Percentiles rank a stretch among this genome's conserved stretches.
Evolutionary conservation across 2,888 invertebrate species (phyloP).

Genomic region (Heliconius hortense): DNA sequence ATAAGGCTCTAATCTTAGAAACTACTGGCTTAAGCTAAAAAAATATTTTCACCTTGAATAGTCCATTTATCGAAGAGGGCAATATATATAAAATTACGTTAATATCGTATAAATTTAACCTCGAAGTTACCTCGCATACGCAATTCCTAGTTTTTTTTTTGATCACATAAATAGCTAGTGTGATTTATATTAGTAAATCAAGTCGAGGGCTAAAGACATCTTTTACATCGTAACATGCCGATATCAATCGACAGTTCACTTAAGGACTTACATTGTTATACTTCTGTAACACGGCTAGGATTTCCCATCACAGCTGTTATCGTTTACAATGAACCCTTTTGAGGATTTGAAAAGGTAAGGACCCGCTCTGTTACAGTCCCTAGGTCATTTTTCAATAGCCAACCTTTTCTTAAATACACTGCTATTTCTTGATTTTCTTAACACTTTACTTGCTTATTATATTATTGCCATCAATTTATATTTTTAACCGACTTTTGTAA

Average conservation of each 20-base stretch:
- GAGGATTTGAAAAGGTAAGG: slow-evolving; percentile 34
- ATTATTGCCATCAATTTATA: neutral
- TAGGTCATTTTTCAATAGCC: slow-evolving; percentile 19
- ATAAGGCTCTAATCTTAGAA: too few species aligned
- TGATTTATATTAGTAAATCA: neutral
- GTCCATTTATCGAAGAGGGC: too few species aligned
- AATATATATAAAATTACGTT: too few species aligned
- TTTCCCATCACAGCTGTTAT: slow-evolving; percentile 32
- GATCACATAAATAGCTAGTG: too few species aligned
- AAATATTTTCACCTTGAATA: too few species aligned
- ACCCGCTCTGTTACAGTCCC: slow-evolving; percentile 30
- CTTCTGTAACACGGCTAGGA: slow-evolving; percentile 20
- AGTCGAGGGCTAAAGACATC: neutral
- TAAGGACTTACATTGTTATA: slow-evolving; percentile 17
- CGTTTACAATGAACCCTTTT: slow-evolving; percentile 31
- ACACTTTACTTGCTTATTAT: neutral
- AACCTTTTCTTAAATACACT: slow-evolving; percentile 33
- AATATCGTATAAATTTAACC: too few species aligned
- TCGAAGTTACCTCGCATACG: too few species aligned
- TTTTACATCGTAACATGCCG: neutral
- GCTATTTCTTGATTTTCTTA: slow-evolving; percentile 24
- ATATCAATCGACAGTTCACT: slow-evolving; percentile 10
- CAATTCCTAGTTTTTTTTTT: too few species aligned
- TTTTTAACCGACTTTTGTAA: too few species aligned
- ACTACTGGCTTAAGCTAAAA: too few species aligned